Conservation (phyloP, 2,113 vertebrate species). For the human region DNA sequence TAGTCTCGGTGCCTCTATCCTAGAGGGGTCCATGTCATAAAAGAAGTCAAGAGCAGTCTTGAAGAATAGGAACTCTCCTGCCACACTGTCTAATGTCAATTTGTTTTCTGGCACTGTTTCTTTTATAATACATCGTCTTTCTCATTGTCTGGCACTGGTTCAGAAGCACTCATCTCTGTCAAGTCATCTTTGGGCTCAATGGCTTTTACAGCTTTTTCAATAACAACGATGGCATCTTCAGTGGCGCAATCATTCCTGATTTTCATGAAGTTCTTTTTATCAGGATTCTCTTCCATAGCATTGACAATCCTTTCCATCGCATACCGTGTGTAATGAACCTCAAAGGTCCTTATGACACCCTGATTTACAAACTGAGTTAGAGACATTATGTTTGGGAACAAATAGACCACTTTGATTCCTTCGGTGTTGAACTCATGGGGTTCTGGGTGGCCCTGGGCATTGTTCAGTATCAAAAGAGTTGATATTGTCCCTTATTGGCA, state of each 20-base stretch:
- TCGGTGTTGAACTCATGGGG: neutral
- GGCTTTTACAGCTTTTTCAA: neutral
- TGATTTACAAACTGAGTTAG: neutral
- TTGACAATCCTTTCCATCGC: neutral
- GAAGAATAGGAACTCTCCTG: neutral
- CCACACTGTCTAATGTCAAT: neutral
- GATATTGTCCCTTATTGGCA: neutral
- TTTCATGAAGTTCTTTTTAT: neutral
- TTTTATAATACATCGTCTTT: neutral
- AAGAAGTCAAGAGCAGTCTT: neutral
- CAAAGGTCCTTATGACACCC: neutral
- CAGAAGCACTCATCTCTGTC: neutral
- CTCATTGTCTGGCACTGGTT: neutral
- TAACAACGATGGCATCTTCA: neutral
- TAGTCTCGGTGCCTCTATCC: neutral
- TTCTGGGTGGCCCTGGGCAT: neutral
- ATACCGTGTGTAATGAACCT: neutral
- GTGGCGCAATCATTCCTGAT: neutral
- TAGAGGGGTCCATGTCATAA: neutral
- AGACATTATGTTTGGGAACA: neutral
- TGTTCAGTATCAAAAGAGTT: neutral
- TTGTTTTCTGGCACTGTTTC: neutral
- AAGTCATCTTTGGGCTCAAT: neutral
- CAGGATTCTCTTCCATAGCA: neutral
- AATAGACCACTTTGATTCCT: neutral